phyloP scores from a whole-genome alignment of 2,797 vertebrate species.

The Columba guinea region DNA sequence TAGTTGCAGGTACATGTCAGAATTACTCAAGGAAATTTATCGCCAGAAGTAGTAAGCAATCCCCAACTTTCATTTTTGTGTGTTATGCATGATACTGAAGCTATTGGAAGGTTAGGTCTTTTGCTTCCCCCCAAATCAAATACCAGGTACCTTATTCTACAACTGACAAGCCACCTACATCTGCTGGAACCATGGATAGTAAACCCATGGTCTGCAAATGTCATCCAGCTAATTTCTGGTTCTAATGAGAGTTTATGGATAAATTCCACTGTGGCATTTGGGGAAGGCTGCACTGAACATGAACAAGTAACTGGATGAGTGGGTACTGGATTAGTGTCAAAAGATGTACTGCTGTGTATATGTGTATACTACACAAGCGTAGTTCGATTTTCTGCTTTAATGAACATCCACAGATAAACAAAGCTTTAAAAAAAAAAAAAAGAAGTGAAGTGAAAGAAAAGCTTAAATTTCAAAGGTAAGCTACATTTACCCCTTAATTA shows the following conservation, averaged over 20 bases:
- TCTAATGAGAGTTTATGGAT: neutral
- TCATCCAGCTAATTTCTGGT: neutral
- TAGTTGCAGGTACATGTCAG: conserved; percentile 65
- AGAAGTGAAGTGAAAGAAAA: neutral
- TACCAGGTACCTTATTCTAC: neutral
- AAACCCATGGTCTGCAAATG: neutral
- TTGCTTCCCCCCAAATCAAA: neutral
- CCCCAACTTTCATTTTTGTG: conserved; percentile 21
- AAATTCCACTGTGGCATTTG: neutral
- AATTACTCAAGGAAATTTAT: conserved; percentile 35
- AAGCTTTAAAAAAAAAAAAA: neutral
- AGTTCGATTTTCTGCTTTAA: neutral
- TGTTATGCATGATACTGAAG: neutral
- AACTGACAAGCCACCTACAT: neutral
- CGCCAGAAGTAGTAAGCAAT: neutral
- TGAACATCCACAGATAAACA: neutral
- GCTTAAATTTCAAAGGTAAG: neutral
- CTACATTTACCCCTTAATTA: neutral
- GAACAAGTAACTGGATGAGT: neutral
- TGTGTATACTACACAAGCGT: neutral
- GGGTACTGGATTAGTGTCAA: neutral
- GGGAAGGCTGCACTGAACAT: neutral
- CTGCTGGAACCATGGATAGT: neutral
- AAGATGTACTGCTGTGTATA: neutral
- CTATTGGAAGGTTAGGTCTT: neutral